phyloP scores from a whole-genome alignment of 2,888 invertebrate species.

The Pollenia angustigena region DNA sequence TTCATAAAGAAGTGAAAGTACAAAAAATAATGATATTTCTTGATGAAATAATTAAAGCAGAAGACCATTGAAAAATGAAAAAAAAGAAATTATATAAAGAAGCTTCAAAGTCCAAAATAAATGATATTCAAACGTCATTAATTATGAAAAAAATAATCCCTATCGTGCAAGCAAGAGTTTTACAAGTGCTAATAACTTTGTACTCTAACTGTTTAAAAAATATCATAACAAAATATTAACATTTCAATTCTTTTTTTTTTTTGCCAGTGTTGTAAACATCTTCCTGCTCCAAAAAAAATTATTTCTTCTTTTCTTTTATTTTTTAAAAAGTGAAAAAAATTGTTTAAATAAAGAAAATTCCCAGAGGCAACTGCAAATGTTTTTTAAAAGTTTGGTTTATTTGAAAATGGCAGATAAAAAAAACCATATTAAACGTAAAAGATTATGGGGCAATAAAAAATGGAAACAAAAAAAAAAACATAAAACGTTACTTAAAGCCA shows the following conservation, averaged over 20 bases:
- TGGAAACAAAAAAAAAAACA: background rate
- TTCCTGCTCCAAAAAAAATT: slow-evolving; percentile 4
- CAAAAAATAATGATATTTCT: background rate
- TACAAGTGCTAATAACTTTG: slow-evolving; percentile 4
- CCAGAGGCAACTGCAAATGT: slow-evolving; percentile 44
- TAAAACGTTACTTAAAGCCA: slow-evolving; percentile 40
- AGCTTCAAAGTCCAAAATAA: slow-evolving; percentile 6
- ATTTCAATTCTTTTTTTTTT: background rate
- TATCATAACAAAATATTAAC: slow-evolving; percentile 31
- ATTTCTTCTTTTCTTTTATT: too few species aligned
- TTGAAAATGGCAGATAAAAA: slow-evolving; percentile 7
- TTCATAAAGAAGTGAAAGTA: slow-evolving; percentile 32
- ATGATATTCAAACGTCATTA: slow-evolving; percentile 48
- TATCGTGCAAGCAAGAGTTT: background rate
- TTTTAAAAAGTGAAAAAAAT: slow-evolving; percentile 11
- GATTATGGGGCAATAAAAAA: slow-evolving; percentile 32
- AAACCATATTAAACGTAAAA: slow-evolving; percentile 35
- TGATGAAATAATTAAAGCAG: background rate
- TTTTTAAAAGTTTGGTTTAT: slow-evolving; percentile 38
- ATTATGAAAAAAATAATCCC: slow-evolving; percentile 20
- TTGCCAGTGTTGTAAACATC: slow-evolving; percentile 27
- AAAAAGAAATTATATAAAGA: background rate
- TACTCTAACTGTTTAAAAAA: background rate
- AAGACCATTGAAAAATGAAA: background rate
- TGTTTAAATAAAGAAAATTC: slow-evolving; percentile 40